Conservation (phyloP, 2,888 invertebrate genomes). For the Physocephala rufipes region DNA sequence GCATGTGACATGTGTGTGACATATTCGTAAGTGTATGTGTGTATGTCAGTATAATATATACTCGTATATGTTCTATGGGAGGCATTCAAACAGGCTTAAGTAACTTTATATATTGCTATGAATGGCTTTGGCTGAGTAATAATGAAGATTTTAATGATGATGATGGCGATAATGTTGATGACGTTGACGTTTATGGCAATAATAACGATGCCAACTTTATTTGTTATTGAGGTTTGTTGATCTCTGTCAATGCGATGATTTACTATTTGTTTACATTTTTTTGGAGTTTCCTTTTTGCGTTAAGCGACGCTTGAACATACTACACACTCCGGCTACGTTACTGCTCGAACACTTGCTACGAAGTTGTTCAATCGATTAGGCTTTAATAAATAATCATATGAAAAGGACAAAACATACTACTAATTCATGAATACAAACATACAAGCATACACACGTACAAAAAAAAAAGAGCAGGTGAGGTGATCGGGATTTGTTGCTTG, state of each 20-base stretch:
- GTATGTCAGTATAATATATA: not conserved
- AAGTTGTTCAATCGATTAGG: conserved; percentile 18
- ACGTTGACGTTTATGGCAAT: not conserved
- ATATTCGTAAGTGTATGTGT: not conserved
- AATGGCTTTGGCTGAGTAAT: no score
- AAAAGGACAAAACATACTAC: not conserved
- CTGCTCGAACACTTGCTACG: not conserved
- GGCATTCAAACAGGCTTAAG: not conserved
- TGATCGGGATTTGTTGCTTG: not conserved
- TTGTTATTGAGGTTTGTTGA: conserved; percentile 45
- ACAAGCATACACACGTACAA: not conserved
- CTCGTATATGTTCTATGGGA: not conserved
- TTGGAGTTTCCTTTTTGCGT: conserved; percentile 24
- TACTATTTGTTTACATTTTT: conserved; percentile 43
- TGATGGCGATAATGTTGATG: not conserved
- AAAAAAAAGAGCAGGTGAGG: not conserved
- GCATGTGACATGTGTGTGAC: not conserved
- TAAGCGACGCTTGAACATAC: no score
- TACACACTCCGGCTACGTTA: not conserved
- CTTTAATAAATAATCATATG: conserved; percentile 16
- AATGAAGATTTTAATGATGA: no score
- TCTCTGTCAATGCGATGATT: conserved; percentile 43
- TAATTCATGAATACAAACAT: no score
- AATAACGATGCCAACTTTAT: conserved; percentile 12
- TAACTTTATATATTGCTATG: not conserved